Percentiles rank a stretch among this genome's conserved stretches.
Conservation (phyloP, 2,797 vertebrate species). For the Melanotaenia parkinsoni region DNA sequence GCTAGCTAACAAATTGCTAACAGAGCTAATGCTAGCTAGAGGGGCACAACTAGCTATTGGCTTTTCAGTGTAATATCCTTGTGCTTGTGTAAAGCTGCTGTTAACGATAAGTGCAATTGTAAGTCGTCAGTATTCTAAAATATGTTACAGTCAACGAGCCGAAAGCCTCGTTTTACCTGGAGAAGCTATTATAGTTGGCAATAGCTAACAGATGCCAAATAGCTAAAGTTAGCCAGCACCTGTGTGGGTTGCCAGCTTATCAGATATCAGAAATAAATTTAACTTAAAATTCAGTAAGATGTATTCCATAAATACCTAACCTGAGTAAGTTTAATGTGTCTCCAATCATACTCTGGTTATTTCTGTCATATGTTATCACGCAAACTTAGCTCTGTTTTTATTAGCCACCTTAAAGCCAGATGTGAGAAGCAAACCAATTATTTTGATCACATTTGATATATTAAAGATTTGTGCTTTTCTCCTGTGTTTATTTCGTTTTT, state of each 20-base stretch:
- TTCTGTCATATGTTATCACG: neutral
- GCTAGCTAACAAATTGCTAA: constrained; percentile 6
- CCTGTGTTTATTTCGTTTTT: too few relatives aligned
- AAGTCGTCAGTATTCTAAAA: neutral
- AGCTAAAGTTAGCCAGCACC: neutral
- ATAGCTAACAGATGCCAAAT: neutral
- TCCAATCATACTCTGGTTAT: fast-evolving
- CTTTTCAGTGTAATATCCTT: neutral
- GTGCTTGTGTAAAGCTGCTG: neutral
- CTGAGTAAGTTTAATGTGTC: neutral
- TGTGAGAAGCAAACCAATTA: neutral
- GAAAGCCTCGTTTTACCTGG: neutral
- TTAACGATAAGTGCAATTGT: fast-evolving
- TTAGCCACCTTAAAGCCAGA: neutral
- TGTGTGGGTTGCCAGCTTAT: neutral
- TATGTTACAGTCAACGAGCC: neutral
- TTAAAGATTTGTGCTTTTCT: neutral
- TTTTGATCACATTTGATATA: neutral
- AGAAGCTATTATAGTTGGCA: neutral
- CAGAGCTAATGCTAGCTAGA: constrained; percentile 24
- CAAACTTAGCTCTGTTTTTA: neutral
- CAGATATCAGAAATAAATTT: too few relatives aligned
- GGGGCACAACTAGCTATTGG: constrained; percentile 16
- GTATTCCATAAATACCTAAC: fast-evolving
- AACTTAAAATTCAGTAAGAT: neutral